Conservation (phyloP, 2,113 vertebrate species). For the Gymnorhina tibicen region DNA sequence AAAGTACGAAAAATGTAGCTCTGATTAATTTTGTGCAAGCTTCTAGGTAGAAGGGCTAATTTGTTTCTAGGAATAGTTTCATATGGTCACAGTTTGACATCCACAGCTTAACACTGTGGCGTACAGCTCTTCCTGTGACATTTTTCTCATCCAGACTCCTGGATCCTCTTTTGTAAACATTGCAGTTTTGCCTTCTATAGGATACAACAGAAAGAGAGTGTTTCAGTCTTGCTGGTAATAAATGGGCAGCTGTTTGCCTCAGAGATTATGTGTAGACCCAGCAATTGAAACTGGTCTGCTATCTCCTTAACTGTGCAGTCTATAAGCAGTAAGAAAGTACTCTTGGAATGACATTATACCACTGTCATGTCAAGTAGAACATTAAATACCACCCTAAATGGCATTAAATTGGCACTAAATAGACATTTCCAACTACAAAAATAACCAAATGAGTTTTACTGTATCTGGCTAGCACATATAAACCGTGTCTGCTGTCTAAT, state of each 20-base stretch:
- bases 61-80: not conserved
- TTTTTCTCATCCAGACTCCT: not conserved
- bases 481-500: not conserved
- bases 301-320: not conserved
- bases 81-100: not conserved
- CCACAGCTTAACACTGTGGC: not conserved
- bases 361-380: not conserved
- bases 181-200: not conserved
- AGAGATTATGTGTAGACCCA: not conserved
- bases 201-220: not conserved
- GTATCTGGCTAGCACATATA: not conserved
- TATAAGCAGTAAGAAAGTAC: not conserved
- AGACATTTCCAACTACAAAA: not conserved
- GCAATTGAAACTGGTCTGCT: not conserved
- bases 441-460: not conserved
- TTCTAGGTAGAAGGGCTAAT: not conserved
- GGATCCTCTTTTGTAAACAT: not conserved
- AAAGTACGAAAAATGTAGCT: not conserved
- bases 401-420: not conserved
- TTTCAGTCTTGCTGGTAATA: not conserved
- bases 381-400: not conserved
- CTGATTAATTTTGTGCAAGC: not conserved
- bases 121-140: not conserved
- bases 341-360: not conserved
- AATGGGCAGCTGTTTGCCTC: not conserved